Percentiles rank a stretch among this genome's conserved stretches.
phyloP scores from a whole-genome alignment of 1,140 invertebrate genomes.

The Pectinophora gossypiella region DNA sequence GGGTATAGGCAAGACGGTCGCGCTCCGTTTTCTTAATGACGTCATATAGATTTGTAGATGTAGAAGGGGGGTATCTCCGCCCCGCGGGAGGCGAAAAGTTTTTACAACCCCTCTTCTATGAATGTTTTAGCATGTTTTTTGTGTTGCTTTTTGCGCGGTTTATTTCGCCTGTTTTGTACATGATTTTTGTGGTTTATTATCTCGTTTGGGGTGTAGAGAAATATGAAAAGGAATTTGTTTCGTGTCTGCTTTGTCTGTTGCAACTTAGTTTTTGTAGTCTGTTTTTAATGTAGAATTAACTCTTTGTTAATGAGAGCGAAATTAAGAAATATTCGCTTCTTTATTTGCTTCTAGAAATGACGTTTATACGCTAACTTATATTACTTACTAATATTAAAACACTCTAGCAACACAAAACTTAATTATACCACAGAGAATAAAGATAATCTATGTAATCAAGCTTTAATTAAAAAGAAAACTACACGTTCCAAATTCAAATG shows the following conservation, averaged over 20 bases:
- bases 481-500: constrained; percentile 47
- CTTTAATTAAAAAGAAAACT: constrained; percentile 30
- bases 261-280: too few species aligned
- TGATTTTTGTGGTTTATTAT: background rate
- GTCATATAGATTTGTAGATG: constrained; percentile 71
- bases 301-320: too few species aligned
- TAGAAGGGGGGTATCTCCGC: constrained; percentile 35
- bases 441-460: background rate
- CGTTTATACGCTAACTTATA: too few species aligned
- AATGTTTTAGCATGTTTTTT: constrained; percentile 44
- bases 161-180: background rate
- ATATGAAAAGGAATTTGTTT: too few species aligned
- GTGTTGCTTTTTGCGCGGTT: background rate
- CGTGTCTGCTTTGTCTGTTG: too few species aligned
- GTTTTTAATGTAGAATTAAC: too few species aligned
- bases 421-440: too few species aligned
- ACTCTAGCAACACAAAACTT: too few species aligned
- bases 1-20: constrained; percentile 53
- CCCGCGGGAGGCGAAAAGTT: constrained; percentile 49
- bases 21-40: constrained; percentile 66
- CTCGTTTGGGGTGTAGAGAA: background rate
- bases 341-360: too few species aligned
- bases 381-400: too few species aligned
- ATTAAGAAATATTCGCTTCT: too few species aligned
- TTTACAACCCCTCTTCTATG: constrained; percentile 45